phyloP scores from a whole-genome alignment of 2,888 invertebrate genomes.

The Eristalis pertinax region DNA sequence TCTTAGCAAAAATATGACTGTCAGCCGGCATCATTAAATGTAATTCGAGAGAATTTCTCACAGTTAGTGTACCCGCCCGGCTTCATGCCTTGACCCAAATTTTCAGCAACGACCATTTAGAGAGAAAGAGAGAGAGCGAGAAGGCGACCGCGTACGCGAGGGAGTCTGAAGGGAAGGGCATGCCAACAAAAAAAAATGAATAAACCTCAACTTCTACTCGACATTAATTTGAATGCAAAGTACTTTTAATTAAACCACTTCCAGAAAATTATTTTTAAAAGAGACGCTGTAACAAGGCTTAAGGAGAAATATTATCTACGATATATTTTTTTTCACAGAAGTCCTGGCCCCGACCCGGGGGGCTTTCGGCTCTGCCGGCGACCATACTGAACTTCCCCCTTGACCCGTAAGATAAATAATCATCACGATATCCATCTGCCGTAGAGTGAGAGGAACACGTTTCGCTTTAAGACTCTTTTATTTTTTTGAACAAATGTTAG shows the following conservation, averaged over 20 bases:
- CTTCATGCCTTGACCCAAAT: slow-evolving; percentile 18
- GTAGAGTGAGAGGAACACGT: slow-evolving; percentile 16
- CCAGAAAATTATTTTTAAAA: slow-evolving; percentile 19
- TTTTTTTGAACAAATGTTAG: slow-evolving; percentile 42
- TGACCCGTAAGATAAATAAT: slow-evolving; percentile 50
- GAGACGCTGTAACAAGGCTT: neutral
- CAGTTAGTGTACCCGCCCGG: neutral
- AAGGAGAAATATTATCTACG: slow-evolving; percentile 14
- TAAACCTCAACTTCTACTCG: neutral
- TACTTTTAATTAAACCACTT: slow-evolving; percentile 34
- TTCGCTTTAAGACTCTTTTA: slow-evolving; percentile 23
- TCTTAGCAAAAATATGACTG: neutral
- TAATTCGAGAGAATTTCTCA: slow-evolving; percentile 11
- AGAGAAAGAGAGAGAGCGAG: no score
- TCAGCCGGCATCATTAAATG: slow-evolving; percentile 4
- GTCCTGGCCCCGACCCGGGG: neutral
- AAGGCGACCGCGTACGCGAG: neutral
- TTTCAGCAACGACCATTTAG: slow-evolving; percentile 4
- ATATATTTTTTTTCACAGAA: slow-evolving; percentile 5
- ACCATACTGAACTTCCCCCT: slow-evolving; percentile 37
- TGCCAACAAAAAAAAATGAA: neutral
- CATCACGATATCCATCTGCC: slow-evolving; percentile 39
- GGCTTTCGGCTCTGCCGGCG: slow-evolving; percentile 5
- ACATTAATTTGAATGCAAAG: slow-evolving; percentile 29
- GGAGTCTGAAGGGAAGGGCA: neutral